Base-by-base conservation (phyloP, 2,797 vertebrate genomes). In the Limnodromus scolopaceus region DNA sequence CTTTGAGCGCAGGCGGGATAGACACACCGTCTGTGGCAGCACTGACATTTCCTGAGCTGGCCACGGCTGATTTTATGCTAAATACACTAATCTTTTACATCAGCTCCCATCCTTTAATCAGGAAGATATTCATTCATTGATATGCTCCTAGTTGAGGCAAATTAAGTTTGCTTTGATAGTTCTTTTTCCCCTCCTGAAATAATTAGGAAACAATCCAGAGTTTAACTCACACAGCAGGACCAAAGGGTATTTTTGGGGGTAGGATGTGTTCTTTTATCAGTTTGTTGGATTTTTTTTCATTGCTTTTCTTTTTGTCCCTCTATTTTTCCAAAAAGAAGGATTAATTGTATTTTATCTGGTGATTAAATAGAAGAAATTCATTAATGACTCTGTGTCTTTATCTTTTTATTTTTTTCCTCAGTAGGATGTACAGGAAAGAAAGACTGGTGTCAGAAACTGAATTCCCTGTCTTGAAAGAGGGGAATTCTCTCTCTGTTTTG, bases 51-150 rank as follows among this genome's bases (percentile, higher is more conserved):
- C 84, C 84, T 92, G 84, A 86, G 38, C 70, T 77, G 84, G 54
- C 58, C 79, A 91, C 45, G 89, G 86, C 53, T 76, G 79, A 91
- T 92, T 94, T 92, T 93, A 92, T 96, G 89, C 61, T 96, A 95
- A 91, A 91, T 77, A 38, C 28, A 49, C 64, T 84, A 79, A 92
- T 91, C 76, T 96, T 83, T 91, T 94, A 53, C 61, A 92, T 85
- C 64, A 93, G 38, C 48, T 81, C 39, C 45, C 65, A 66, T 45
- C 74, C 55, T 94, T 92, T 94, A 89, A 92, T 95, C 71, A 87
- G 60, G 54, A 95, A 87, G 53, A 87, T 85, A 90, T 91, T 95
- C 49, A 87, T 78, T 69, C 76, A 88, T 77, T 80, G 53, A 78
- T 92, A 49, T 63, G 20, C n/a, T 95, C 30, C 46, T 81, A 84